Percentiles rank a stretch among this genome's conserved stretches.
These are phyloP conservation scores for Cassiopea andromeda DNA, from an alignment of 30 jellyfish, hydroid and myxozoan genomes.

Conservation along the genomic window DNA sequence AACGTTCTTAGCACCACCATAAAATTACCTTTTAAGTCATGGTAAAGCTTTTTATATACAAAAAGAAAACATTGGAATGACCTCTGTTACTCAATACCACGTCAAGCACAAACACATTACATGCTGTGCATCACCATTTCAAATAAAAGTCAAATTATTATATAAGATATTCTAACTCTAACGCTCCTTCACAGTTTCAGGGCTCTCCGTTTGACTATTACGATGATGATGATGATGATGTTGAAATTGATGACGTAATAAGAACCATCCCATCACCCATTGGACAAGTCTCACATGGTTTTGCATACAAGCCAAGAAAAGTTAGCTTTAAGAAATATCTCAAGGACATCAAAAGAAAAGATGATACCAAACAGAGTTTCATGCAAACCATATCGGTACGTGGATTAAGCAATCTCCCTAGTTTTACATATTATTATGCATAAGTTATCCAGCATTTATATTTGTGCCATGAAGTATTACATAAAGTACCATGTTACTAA, in stretches of 20 bases:
- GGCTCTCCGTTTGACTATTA: not conserved
- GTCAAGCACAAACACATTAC: no score
- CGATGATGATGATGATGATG: not conserved
- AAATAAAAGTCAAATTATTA: no score
- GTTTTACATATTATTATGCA: no score
- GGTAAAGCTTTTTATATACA: no score
- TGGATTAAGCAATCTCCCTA: not conserved
- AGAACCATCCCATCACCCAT: slow-evolving; percentile 7
- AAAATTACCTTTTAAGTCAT: no score
- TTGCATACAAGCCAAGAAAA: slow-evolving; percentile 47
- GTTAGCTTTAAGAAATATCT: slow-evolving; percentile 36
- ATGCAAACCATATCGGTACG: not conserved
- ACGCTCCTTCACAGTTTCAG: not conserved
- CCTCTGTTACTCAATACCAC: no score
- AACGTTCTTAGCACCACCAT: not conserved
- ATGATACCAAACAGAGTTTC: not conserved
- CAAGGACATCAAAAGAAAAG: slow-evolving; percentile 4
- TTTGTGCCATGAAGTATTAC: no score
- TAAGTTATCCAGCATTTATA: no score
- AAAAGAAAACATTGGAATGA: no score
- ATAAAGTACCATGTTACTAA: no score
- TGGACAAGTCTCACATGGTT: not conserved
- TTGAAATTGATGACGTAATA: not conserved
- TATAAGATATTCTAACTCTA: no score
- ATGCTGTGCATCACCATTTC: no score